A percentile compares a stretch with the other conserved stretches of the same genome.
Conservation (phyloP, 2,888 invertebrate genomes). For the Colostygia pectinataria region DNA sequence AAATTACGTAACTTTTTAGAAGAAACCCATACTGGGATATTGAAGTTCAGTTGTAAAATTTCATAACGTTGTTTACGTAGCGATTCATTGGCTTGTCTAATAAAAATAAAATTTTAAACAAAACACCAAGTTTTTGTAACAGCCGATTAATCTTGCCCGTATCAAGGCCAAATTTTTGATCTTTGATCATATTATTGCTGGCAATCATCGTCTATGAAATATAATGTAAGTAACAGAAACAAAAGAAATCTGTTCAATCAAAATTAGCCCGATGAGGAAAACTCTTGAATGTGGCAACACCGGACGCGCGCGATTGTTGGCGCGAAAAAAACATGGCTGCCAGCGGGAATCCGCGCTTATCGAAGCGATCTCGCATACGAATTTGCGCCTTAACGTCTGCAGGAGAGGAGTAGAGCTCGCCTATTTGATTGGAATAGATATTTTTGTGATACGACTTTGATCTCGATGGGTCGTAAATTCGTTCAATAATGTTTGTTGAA, state of each 20-base stretch:
- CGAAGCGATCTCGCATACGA: conserved; percentile 49
- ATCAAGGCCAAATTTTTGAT: conserved; percentile 38
- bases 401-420: conserved; percentile 43
- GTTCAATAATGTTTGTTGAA: conserved; percentile 72
- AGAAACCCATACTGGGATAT: conserved; percentile 23
- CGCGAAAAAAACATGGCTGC: conserved; percentile 62
- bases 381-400: conserved; percentile 51
- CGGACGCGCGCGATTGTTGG: conserved; percentile 54
- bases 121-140: conserved; percentile 45
- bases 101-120: conserved; percentile 43
- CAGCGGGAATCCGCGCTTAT: conserved; percentile 51
- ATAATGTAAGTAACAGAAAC: conserved; percentile 50
- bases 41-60: conserved; percentile 22
- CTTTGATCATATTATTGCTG: conserved; percentile 57
- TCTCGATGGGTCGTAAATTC: conserved; percentile 71
- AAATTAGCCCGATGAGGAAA: conserved; percentile 58
- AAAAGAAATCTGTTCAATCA: conserved; percentile 59
- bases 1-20: conserved; percentile 34
- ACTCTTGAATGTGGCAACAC: conserved; percentile 60
- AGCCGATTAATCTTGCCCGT: conserved; percentile 48
- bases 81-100: conserved; percentile 30
- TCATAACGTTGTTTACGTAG: conserved; percentile 26
- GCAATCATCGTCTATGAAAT: conserved; percentile 48
- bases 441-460: conserved; percentile 68
- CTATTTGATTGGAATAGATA: conserved; percentile 51